Evolutionary conservation across 2,888 invertebrate species (phyloP).

Genomic region (Urechis unicinctus): DNA sequence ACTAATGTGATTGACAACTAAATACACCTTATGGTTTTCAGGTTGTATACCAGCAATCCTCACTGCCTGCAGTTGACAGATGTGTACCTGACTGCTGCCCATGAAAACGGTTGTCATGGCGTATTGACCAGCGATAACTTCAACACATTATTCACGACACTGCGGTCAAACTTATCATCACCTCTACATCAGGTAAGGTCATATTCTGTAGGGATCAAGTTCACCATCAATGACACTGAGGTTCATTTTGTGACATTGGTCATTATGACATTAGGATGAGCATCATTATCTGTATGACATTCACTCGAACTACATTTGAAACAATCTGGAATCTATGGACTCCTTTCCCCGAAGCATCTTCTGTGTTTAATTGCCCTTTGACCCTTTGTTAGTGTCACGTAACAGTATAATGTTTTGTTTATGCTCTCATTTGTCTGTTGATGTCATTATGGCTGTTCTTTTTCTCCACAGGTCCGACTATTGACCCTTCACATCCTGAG

Average conservation of each 20-base stretch:
- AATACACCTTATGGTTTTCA: not conserved
- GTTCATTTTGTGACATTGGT: too few relatives aligned
- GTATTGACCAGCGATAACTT: not conserved
- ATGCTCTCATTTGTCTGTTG: not conserved
- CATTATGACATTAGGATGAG: too few relatives aligned
- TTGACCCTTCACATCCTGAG: slow-evolving; percentile 69
- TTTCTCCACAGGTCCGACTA: slow-evolving; percentile 57
- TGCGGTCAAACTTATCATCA: not conserved
- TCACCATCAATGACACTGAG: too few relatives aligned
- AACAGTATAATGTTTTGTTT: not conserved
- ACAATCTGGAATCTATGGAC: too few relatives aligned
- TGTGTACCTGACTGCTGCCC: not conserved
- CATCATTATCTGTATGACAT: too few relatives aligned
- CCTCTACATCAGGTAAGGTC: not conserved
- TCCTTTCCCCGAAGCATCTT: too few relatives aligned
- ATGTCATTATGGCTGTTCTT: too few relatives aligned
- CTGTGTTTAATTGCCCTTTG: too few relatives aligned
- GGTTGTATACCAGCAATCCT: not conserved
- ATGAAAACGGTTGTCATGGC: not conserved
- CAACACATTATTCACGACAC: not conserved
- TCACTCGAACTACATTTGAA: too few relatives aligned
- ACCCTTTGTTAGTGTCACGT: too few relatives aligned
- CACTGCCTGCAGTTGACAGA: not conserved
- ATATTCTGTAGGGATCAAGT: too few relatives aligned
- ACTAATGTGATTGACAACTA: too few relatives aligned